Base-by-base conservation (phyloP, 2,797 vertebrate genomes). In the Hyperoplus immaculatus region DNA sequence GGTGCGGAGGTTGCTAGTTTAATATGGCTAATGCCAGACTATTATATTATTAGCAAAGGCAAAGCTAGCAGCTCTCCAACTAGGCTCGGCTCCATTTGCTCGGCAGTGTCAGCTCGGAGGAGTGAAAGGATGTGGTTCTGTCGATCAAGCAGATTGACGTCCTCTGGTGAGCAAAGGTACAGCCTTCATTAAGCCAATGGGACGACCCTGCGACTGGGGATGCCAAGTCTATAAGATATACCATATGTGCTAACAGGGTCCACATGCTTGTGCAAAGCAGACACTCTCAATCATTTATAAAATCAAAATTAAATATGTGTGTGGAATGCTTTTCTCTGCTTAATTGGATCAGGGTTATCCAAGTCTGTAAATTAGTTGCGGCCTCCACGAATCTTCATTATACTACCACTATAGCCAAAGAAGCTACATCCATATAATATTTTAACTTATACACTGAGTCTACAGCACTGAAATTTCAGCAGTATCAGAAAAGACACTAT, bases 311-410 rank as follows among this genome's bases (percentile, higher is more conserved):
- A 29, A 81, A 84, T 69, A 42, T 74, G 60, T 55, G 75, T 60
- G 60, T 67, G 58, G 68, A 62, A 77, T 72, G 82, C 62, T 75
- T 85, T 87, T 71, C 70, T 42, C 69, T 84, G 78, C 66, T 71
- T 90, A 91, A 93, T 87, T 86, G 82, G 86, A 92, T 92, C 84
- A 73, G 75, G 81, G 78, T 80, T 84, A 80, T 83, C 69, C 45
- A 69, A 83, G 69, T 83, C 78, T 88, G 59, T 77, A 85, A 91
- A 90, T 90, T 57, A 85, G 78, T 86, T 82, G 80, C 80, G 78
- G 72, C 85, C 80, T 59, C 47, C 56, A 57, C 69, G 63, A 87
- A 68, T 82, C 77, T 72, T 82, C 46, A 86, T 18, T 53, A 78
- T 82, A 74, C 69, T 55, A 39, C 62, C 43, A 49, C 38, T 45